Base-by-base conservation (phyloP, 1,140 invertebrate species). In the Gyrodactylus salaris region DNA sequence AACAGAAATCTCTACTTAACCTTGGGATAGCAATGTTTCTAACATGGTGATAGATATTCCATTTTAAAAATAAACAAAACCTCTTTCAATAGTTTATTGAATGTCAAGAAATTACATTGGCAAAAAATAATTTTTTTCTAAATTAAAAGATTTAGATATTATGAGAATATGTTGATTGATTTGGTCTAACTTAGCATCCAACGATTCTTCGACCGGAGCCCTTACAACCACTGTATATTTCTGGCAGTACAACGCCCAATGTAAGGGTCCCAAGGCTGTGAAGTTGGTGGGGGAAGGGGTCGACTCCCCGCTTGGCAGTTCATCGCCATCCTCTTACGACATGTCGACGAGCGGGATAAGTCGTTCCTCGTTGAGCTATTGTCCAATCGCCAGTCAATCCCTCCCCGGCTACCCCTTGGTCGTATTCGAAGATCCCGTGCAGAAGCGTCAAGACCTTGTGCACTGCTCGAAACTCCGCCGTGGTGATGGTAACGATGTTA, bases 201-300 rank as follows among this genome's bases (percentile, higher is more conserved):
- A 54, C 34, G 34, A 54, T 54, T 54, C 34, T 54, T 54, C 34
- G 7, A 54, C 34, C n/a, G 76, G 89, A 91, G 77, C 84, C 87
- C 74, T 54, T 16, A 54, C 34, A 16, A 54, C 34, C 7, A 54
- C 34, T 54, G 34, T 54, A 7, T 94, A 86, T 79, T 96, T 97
- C 80, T 97, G 93, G 92, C 92, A 96, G 79, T 96, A 97, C 78
- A 97, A 97, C 82, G 88, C 94, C 1, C 92, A 96, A 82, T 89
- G 91, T 0, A 97, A 97, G 83, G 92, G 92, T 0, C 91, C 92
- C 1, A 96, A 95, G 82, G 91, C 34, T 54, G 34, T 54, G 7
- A 54, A 54, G 34, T n/a, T 54, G 7, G 34, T 54, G 69, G 16
- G 73, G 73, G 69, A 73, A 69, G 24, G 72, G 70, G 21, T 54